These are phyloP conservation scores for Aethes cnicana DNA, from an alignment of 2,888 invertebrate species.

Conservation along the genomic window DNA sequence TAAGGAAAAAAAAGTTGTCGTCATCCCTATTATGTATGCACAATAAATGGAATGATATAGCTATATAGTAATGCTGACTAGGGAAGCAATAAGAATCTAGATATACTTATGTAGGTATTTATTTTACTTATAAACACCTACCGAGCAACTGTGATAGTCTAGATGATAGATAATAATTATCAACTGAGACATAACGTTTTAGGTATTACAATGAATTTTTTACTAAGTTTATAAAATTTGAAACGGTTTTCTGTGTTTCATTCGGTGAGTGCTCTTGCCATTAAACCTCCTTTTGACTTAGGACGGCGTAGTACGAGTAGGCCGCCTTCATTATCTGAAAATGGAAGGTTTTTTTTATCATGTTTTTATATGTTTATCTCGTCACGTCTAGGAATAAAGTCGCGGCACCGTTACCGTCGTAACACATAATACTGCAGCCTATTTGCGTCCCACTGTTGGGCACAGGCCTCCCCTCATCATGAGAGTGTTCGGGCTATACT, in stretches of 20 bases:
- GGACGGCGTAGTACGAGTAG: slow-evolving; percentile 66
- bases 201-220: slow-evolving; percentile 29
- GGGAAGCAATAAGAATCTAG: slow-evolving; percentile 12
- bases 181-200: slow-evolving; percentile 13
- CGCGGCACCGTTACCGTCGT: slow-evolving; percentile 15
- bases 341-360: too few relatives aligned
- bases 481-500: too few relatives aligned
- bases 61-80: slow-evolving; percentile 2
- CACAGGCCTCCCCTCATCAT: too few relatives aligned
- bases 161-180: slow-evolving; percentile 40
- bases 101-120: slow-evolving; percentile 18
- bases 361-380: too few relatives aligned
- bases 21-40: too few relatives aligned
- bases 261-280: slow-evolving; percentile 1
- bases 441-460: too few relatives aligned
- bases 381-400: slow-evolving; percentile 21
- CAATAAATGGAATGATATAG: too few relatives aligned
- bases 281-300: slow-evolving; percentile 55
- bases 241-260: slow-evolving; percentile 13
- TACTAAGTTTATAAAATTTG: slow-evolving; percentile 29
- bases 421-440: too few relatives aligned
- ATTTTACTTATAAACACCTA: slow-evolving; percentile 51
- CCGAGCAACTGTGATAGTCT: slow-evolving; percentile 75
- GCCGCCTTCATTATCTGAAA: slow-evolving; percentile 75
- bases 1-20: too few relatives aligned